Evolutionary conservation across 2,113 vertebrate genomes (phyloP), one percentile per base, ranked within the genome.

Genomic region (Hippocampus guttulatus): DNA sequence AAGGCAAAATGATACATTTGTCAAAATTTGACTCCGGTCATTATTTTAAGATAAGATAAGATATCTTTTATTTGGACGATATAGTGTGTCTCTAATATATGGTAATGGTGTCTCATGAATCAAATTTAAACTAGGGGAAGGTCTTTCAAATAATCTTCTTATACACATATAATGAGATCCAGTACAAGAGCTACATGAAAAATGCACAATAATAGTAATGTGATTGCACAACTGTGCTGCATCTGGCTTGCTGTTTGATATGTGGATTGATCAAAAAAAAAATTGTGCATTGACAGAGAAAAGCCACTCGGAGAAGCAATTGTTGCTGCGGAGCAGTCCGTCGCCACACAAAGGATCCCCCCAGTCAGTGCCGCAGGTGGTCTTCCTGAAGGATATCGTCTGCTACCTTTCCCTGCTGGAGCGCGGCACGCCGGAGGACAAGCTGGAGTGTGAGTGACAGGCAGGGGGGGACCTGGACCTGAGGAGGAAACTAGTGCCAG

Each of bases 351-450:
- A 90, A 69, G 38, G 77, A 3, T 73, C 83, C 0, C 62, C 74
- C 0, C 33, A 80, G 0, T 76, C 86, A 0, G 81, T 90, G 0
- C 72, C 93, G 27, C 94, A 94, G 78, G 89, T 91, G 43, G 95
- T 98, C 67, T 94, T 94, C 71, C 92, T 98, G 82, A 97, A 97
- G 91, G 96, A 98, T 88, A 94, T 98, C 0, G 93, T 95, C 71
- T 98, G 96, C 85, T 98, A 95, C 92, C 92, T 98, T 73, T 96
- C 96, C n/a, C 92, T 98, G 76, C 89, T 98, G 84, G 96, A 98
- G 90, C 92, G 91, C 1, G 96, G 96, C 6, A 95, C 89, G 3
- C 94, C 96, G 20, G 95, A 97, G 75, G 96, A 98, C 90, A 98
- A 98, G 85, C 92, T 98, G 76, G 95, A 98, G 85, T 98, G 96